A percentile compares a stretch with the other conserved stretches of the same genome.
Evolutionary conservation across 2,797 vertebrate genomes (phyloP).

Genomic region (Echeneis naucrates): DNA sequence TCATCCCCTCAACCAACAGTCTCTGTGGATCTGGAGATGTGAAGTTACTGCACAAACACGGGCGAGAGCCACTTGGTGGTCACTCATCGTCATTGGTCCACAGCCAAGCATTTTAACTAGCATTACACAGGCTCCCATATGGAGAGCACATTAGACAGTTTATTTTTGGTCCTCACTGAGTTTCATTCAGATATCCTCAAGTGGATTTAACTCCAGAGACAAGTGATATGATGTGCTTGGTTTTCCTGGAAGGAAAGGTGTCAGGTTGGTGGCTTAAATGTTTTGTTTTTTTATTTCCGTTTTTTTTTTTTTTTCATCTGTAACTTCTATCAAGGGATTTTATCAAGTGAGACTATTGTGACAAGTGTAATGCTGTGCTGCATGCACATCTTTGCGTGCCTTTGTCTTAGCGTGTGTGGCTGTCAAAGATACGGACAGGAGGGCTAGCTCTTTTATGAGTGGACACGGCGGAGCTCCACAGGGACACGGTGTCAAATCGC

Average conservation of each 20-base stretch:
- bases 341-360: slow-evolving; percentile 49
- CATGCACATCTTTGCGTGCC: slow-evolving; percentile 36
- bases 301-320: slow-evolving; percentile 40
- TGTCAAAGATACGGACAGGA: slow-evolving; percentile 69
- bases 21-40: slow-evolving; percentile 42
- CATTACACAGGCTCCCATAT: slow-evolving; percentile 13
- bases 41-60: slow-evolving; percentile 50
- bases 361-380: slow-evolving; percentile 43
- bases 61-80: slow-evolving; percentile 34
- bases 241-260: slow-evolving; percentile 43
- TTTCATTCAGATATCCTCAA: slow-evolving; percentile 52
- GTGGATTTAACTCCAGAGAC: slow-evolving; percentile 52
- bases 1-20: slow-evolving; percentile 9
- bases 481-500: slow-evolving; percentile 52
- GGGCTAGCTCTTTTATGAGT: slow-evolving; percentile 68
- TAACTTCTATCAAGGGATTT: slow-evolving; percentile 51
- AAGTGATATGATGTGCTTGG: slow-evolving; percentile 17
- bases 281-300: too few species aligned
- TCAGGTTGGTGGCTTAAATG: slow-evolving; percentile 41
- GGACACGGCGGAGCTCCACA: slow-evolving; percentile 48
- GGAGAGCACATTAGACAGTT: slow-evolving; percentile 35
- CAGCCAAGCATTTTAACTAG: slow-evolving; percentile 51
- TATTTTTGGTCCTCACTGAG: slow-evolving; percentile 52
- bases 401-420: slow-evolving; percentile 34
- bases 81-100: slow-evolving; percentile 31